Base-by-base conservation (phyloP, 2,888 invertebrate species). In the Melangyna quadrimaculata region DNA sequence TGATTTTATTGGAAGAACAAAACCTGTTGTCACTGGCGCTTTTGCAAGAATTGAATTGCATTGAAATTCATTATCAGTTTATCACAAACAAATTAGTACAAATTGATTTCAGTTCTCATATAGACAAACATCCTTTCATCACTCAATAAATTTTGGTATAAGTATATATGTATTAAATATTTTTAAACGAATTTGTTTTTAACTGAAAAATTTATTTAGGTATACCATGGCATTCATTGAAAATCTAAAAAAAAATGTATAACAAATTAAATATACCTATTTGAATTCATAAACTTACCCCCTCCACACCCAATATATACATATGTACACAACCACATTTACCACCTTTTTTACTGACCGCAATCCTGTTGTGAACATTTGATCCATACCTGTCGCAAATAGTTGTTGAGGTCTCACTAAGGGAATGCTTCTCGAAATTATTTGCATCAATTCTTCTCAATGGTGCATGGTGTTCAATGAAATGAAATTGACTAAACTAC, bases 401-500 rank as follows among this genome's bases (percentile, higher is more conserved):
- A 55, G 43, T 37, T 69, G 72, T n/a, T 73, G 82, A 78, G 82
- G 73, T 73, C n/a, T 69, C 61, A 72, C 59, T 67, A 67, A 35
- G 29, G 61, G 61, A 73, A 35, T 69, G 37, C 73, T 61, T 37
- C 19, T 27, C 29, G 65, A 78, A 78, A 83, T 83, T 55, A 78
- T 83, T 78, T 63, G 82, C 78, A 73, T 83, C 73, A 83, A 63
- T 83, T 78, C 63, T 57, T 55, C 24, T 73, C 73, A 78, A 83
- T 83, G 53, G 69, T 14, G 12, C 55, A 19, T 40, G 37, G 27
- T 55, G 67, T 48, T 73, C 53, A 61, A 67, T 55, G 51, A 67
- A 61, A 67, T 55, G 51, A 67, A 78, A 78, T 73, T 55, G 78
- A 73, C 82, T 78, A 63, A 83, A 72, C 72, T 55, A 37, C 32